These are phyloP conservation scores for Ormia ochracea DNA, from an alignment of 2,888 invertebrate species.

Conservation along the genomic window DNA sequence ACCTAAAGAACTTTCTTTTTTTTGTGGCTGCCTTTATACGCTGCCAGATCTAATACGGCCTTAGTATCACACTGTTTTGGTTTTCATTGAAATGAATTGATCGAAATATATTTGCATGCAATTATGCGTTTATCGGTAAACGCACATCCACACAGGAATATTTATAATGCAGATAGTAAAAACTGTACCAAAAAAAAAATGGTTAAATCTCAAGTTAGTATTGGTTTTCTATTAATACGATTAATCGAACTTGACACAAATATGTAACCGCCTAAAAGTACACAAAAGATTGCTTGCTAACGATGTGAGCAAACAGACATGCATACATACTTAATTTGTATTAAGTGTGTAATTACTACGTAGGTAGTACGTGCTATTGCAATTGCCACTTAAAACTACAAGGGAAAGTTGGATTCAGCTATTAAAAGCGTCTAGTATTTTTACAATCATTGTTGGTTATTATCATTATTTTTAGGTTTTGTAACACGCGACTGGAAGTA, in stretches of 20 bases:
- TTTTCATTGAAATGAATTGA: too few species aligned
- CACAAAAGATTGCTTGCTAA: constrained; percentile 10
- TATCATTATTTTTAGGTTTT: constrained; percentile 4
- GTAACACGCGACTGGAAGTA: constrained; percentile 17
- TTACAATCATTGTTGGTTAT: background rate
- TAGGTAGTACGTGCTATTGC: background rate
- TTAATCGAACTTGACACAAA: constrained; percentile 42
- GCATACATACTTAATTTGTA: background rate
- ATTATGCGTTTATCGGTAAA: too few species aligned
- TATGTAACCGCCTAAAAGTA: background rate
- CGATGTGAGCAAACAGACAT: background rate
- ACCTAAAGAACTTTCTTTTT: too few species aligned
- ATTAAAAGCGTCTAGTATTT: constrained; percentile 26
- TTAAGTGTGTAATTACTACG: background rate
- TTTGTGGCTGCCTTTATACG: too few species aligned
- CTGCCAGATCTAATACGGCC: too few species aligned
- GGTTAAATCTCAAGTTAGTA: constrained; percentile 21
- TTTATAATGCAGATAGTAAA: too few species aligned
- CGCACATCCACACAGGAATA: too few species aligned
- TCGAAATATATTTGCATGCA: background rate
- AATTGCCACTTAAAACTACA: background rate
- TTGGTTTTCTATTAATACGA: constrained; percentile 32
- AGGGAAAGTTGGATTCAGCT: constrained; percentile 16
- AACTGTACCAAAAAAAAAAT: background rate
- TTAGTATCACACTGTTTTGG: too few species aligned